A percentile compares a stretch with the other conserved stretches of the same genome.
Conservation (phyloP, 2,888 invertebrate genomes). For the Dilophus febrilis region DNA sequence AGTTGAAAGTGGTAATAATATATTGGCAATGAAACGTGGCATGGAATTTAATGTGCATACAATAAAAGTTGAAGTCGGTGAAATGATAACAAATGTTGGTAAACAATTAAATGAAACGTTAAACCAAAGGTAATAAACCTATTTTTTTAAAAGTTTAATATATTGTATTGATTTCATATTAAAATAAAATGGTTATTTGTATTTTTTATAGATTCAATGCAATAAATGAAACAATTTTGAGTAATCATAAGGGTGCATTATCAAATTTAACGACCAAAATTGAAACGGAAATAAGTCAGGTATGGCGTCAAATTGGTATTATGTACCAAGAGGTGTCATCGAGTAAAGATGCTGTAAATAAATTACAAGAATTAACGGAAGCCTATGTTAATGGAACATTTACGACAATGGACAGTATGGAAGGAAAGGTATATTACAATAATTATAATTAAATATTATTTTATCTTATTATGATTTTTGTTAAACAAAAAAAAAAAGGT, state of each 20-base stretch:
- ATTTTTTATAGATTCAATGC: slow-evolving; percentile 40
- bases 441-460: neutral
- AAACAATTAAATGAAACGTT: slow-evolving; percentile 48
- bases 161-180: no score
- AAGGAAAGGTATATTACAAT: slow-evolving; percentile 53
- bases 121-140: slow-evolving; percentile 35
- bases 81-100: slow-evolving; percentile 46
- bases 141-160: neutral
- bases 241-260: slow-evolving; percentile 52
- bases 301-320: slow-evolving; percentile 79
- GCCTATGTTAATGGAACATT: slow-evolving; percentile 64
- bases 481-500: slow-evolving; percentile 43
- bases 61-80: slow-evolving; percentile 57
- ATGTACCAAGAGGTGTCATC: slow-evolving; percentile 71
- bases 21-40: slow-evolving; percentile 64
- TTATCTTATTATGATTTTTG: neutral
- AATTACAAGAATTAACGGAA: slow-evolving; percentile 56
- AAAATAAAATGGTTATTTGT: no score
- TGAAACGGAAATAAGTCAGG: slow-evolving; percentile 65
- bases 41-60: slow-evolving; percentile 74
- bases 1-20: slow-evolving; percentile 68
- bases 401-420: slow-evolving; percentile 58
- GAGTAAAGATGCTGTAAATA: slow-evolving; percentile 55
- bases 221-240: slow-evolving; percentile 49
- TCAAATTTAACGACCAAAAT: slow-evolving; percentile 59